Percentiles rank a stretch among this genome's conserved stretches.
These are phyloP conservation scores for Oligia fasciuncula DNA, from an alignment of 2,888 invertebrate genomes.

Conservation along the genomic window DNA sequence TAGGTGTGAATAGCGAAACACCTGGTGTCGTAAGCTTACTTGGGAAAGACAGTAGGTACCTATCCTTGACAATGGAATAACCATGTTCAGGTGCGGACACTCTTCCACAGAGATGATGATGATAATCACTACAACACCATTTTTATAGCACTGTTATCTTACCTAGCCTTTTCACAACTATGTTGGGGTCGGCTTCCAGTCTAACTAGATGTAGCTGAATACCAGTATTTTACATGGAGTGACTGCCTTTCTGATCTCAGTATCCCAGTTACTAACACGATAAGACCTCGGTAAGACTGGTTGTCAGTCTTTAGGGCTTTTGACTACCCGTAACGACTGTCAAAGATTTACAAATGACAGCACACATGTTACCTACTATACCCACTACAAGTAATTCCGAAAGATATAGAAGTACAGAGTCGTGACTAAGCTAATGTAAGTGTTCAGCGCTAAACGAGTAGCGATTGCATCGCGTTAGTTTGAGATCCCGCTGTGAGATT, in stretches of 20 bases:
- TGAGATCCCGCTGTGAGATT: constrained; percentile 24
- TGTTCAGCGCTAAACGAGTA: constrained; percentile 28
- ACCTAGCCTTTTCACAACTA: background rate
- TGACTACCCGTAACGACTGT: background rate
- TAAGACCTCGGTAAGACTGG: background rate
- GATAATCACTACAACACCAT: too few relatives aligned
- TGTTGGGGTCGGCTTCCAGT: background rate
- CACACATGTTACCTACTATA: background rate
- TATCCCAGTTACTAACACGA: background rate
- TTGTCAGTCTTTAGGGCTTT: background rate
- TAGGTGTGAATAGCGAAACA: background rate
- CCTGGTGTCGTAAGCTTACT: background rate
- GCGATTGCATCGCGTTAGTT: constrained; percentile 31
- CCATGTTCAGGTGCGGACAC: background rate
- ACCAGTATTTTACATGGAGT: background rate
- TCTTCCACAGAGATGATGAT: background rate
- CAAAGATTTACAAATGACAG: background rate
- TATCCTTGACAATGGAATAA: background rate
- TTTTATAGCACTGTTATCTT: background rate
- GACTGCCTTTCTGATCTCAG: background rate
- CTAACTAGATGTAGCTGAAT: background rate
- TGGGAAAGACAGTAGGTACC: background rate
- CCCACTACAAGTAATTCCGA: background rate
- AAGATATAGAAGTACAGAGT: background rate
- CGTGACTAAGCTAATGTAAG: constrained; percentile 8